Base-by-base conservation (phyloP, 2,113 vertebrate genomes). In the Mobula birostris region DNA sequence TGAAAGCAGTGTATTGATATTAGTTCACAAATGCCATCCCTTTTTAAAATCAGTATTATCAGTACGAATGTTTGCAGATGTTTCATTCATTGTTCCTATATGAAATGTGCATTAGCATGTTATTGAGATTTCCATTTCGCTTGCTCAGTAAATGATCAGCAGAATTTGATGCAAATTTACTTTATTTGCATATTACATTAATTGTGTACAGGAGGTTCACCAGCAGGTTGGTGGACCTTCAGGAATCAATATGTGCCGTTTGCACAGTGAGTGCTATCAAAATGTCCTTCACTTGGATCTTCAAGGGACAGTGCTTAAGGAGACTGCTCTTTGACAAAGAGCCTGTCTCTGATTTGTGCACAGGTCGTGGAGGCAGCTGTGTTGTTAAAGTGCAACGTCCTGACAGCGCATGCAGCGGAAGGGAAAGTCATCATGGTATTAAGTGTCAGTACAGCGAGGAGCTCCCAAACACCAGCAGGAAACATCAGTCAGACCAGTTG, bases 131-230 rank as follows among this genome's bases (percentile, higher is more conserved):
- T 66, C 7, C 2, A 15, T 66, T 63, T 32, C 32, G 61, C 61
- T 68, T 66, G 61, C n/a, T 66, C 40, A 32, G 61, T 66, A 90
- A 90, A 32, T 66, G 6, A 15, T 66, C 29, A 66, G 58, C 85
- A 88, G n/a, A 88, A 90, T 66, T 90, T 66, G 61, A 90, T 90
- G n/a, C 61, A 90, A 90, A 90, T 90, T 66, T 63, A 66, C 85
- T 63, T 63, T 12, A 88, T 88, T 90, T 90, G 85, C 85, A 90
- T 66, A 32, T 66, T 32, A 32, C n/a, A 90, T 90, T 90, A 90
- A 90, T 61, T 90, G n/a, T 66, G 85, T 63, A 32, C 85, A 66
- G 24, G 85, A 32, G 61, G 85, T 66, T 90, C 61, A 68, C 29
- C 85, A 90, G 61, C 85, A 66, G 63, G 85, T 90, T n/a, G 68